Conservation (phyloP, 2,113 vertebrate species). For the Melospiza georgiana region DNA sequence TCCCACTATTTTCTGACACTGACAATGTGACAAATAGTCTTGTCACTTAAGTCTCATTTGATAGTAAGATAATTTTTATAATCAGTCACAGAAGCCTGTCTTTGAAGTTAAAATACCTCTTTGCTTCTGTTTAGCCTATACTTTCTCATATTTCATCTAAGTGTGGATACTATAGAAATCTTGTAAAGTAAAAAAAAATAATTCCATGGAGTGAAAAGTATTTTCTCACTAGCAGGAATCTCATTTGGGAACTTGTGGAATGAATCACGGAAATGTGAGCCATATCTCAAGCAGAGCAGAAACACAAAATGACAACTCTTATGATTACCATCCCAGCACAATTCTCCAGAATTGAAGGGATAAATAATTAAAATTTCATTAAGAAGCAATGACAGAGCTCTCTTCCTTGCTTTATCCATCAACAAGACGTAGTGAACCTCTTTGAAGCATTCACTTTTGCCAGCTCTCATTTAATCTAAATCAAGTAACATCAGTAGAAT, state of each 20-base stretch:
- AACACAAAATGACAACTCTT: neutral
- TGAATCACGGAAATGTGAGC: neutral
- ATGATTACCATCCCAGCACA: neutral
- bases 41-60: neutral
- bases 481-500: neutral
- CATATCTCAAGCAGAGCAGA: neutral
- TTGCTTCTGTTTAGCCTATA: neutral
- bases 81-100: neutral
- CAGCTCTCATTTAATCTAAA: neutral
- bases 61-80: neutral
- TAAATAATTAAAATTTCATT: slow-evolving; percentile 15
- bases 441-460: neutral
- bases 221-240: neutral
- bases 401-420: neutral
- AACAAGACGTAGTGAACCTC: neutral
- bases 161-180: neutral
- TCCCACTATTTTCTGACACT: neutral
- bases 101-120: neutral
- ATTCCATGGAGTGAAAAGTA: neutral
- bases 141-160: neutral
- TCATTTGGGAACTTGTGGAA: neutral
- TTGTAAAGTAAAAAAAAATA: neutral
- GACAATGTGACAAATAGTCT: neutral
- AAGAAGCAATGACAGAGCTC: neutral
- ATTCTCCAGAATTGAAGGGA: neutral